Base-by-base conservation (phyloP, 2,888 invertebrate species). In the Panopea generosa region DNA sequence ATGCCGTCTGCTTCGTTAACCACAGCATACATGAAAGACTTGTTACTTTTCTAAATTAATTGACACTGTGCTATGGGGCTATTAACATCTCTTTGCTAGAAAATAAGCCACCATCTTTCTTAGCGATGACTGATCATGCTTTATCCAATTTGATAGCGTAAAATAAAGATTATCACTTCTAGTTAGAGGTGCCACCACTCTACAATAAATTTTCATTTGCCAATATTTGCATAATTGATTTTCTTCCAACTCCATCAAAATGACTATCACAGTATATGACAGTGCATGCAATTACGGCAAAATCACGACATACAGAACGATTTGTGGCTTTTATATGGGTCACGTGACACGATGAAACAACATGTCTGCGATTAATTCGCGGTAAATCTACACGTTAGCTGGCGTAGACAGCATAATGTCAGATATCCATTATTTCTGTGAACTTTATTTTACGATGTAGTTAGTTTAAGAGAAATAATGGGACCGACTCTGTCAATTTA, bases 361-460 rank as follows among this genome's bases (percentile, higher is more conserved):
- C 70, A 78, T 78, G 78, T 60, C 73, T 70, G 70, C 78, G 53
- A 78, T 78, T 78, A 78, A 66, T 62, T 72, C 67, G 78, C 70
- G 78, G 65, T 78, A 78, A 78, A 78, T 74, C 67, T 77, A 66
- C 70, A 61, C 73, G 61, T 78, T 78, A 70, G 73, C 61, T 50
- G 45, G 55, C 49, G 53, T 57, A 60, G 78, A 78, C 78, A 71
- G 70, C 53, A 50, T 74, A 70, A 74, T 78, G 78, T 56, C 70
- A 78, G 70, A 66, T 49, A 50, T 69, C 73, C 80, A 80, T 80
- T 80, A 80, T 70, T 62, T 80, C 76, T 73, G 62, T 59, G 72
- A 65, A 71, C 73, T 80, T 80, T 76, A 80, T 80, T 80, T 76
- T 73, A 80, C 67, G 80, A 76, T 66, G 80, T 73, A 76, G 80